phyloP scores from a whole-genome alignment of 2,113 vertebrate species.

The Brachyhypopomus occidentalis region DNA sequence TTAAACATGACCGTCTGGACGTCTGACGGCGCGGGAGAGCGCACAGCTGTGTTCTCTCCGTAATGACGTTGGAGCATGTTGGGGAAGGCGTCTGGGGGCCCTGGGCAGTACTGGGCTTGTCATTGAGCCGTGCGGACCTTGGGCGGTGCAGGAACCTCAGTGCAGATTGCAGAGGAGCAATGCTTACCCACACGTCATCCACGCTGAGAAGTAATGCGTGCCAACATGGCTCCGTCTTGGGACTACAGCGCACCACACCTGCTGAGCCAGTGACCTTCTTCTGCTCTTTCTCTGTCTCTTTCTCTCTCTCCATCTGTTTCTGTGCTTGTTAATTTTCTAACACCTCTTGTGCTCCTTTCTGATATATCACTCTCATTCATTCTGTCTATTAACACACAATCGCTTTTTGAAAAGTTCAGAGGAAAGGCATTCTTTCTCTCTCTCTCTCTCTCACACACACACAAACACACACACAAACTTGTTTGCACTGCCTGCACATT shows the following conservation, averaged over 20 bases:
- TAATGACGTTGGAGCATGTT: neutral
- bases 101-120: neutral
- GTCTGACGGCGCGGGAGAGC: neutral
- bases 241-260: neutral
- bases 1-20: neutral
- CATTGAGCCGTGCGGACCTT: conserved; percentile 17
- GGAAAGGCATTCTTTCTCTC: neutral
- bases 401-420: too few species aligned
- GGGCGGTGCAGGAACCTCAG: neutral
- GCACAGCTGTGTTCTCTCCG: neutral
- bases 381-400: too few species aligned
- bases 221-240: neutral
- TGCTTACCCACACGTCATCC: neutral
- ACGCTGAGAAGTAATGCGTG: conserved; percentile 21
- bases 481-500: neutral
- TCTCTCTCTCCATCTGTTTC: neutral
- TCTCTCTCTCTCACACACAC: neutral
- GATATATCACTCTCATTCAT: too few species aligned
- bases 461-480: neutral
- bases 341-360: neutral
- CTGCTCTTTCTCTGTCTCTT: neutral
- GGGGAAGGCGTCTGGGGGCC: neutral
- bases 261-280: conserved; percentile 33
- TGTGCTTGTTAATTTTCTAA: too few species aligned
- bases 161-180: neutral